These are phyloP conservation scores for Promerops cafer DNA, from an alignment of 2,113 vertebrate genomes.

Conservation along the genomic window DNA sequence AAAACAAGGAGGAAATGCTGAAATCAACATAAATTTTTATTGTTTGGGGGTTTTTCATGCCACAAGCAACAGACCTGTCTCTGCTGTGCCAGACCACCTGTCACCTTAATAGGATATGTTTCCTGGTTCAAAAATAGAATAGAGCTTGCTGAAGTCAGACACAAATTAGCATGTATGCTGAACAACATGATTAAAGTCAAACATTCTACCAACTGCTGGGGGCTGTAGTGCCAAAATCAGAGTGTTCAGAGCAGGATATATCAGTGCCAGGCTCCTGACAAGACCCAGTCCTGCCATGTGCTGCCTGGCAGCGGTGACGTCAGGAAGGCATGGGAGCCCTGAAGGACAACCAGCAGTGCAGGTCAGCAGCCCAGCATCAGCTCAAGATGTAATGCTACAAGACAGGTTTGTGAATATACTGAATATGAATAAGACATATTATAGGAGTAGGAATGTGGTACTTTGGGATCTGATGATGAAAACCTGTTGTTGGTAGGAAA, in stretches of 20 bases:
- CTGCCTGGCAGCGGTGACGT: accelerated
- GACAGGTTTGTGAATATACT: not conserved
- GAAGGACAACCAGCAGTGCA: not conserved
- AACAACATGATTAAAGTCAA: not conserved
- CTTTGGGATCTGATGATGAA: not conserved
- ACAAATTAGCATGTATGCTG: not conserved
- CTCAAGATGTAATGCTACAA: not conserved
- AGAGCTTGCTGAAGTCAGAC: not conserved
- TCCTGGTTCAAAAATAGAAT: not conserved
- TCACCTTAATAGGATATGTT: not conserved
- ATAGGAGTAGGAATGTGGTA: not conserved
- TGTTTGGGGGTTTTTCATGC: accelerated
- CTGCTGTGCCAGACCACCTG: not conserved
- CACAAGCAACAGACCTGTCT: not conserved
- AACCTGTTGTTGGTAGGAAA: not conserved
- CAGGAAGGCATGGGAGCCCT: not conserved
- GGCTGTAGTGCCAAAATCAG: not conserved
- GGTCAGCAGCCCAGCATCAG: not conserved
- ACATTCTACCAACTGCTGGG: not conserved
- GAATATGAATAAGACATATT: not conserved
- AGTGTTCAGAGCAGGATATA: not conserved
- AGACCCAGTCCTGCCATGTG: not conserved
- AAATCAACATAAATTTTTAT: not conserved
- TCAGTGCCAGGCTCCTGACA: not conserved
- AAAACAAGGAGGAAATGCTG: not conserved